phyloP scores from a whole-genome alignment of 2,888 invertebrate genomes.

The Furcula furcula region DNA sequence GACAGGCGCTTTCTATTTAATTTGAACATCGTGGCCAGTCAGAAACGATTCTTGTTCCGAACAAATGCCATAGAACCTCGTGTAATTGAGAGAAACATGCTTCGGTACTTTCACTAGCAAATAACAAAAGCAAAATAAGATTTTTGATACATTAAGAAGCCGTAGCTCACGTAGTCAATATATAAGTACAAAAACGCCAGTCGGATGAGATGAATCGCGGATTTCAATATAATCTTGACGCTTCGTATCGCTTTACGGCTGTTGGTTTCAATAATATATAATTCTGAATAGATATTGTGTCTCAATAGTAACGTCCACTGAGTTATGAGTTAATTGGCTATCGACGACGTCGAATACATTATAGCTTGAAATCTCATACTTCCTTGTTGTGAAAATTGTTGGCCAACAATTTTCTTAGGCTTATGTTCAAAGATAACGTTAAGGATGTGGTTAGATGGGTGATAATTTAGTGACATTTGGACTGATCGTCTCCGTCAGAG shows the following conservation, averaged over 20 bases:
- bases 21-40: slow-evolving; percentile 11
- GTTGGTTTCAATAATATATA: neutral
- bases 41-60: slow-evolving; percentile 9
- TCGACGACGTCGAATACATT: too few species aligned
- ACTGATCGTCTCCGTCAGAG: too few species aligned
- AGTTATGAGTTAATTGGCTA: too few species aligned
- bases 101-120: slow-evolving; percentile 29
- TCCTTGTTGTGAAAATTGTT: too few species aligned
- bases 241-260: neutral
- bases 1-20: slow-evolving; percentile 37
- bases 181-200: slow-evolving; percentile 12
- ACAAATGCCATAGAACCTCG: slow-evolving; percentile 15
- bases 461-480: too few species aligned
- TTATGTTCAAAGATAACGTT: too few species aligned
- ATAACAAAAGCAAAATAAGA: slow-evolving; percentile 23
- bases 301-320: too few species aligned
- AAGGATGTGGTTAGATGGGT: too few species aligned
- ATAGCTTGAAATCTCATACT: too few species aligned
- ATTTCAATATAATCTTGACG: slow-evolving; percentile 10
- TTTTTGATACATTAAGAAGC: slow-evolving; percentile 21
- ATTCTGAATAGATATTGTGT: too few species aligned
- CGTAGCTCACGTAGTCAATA: slow-evolving; percentile 24
- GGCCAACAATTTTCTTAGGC: too few species aligned
- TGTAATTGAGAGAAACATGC: slow-evolving; percentile 19
- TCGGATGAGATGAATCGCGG: slow-evolving; percentile 2